Conservation (phyloP, 2,888 invertebrate species). For the Drosophila quasianomalipes region DNA sequence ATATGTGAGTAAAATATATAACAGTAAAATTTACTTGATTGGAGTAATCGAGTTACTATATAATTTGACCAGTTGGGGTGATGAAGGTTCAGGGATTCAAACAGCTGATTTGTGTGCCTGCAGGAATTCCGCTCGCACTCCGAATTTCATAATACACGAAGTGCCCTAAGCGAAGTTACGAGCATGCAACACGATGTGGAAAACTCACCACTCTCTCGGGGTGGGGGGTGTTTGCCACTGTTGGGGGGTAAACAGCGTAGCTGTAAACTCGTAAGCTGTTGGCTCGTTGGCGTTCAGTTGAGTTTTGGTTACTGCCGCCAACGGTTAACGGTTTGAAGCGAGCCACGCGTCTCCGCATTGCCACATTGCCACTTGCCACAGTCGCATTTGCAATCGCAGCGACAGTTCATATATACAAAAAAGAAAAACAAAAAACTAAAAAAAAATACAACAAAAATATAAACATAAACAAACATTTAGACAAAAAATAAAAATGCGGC, state of each 20-base stretch:
- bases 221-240: not conserved
- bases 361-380: constrained; percentile 40
- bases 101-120: constrained; percentile 66
- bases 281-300: constrained; percentile 74
- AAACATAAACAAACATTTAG: constrained; percentile 47
- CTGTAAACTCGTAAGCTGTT: constrained; percentile 60
- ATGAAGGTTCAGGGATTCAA: constrained; percentile 3
- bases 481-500: constrained; percentile 29
- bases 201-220: constrained; percentile 65
- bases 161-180: constrained; percentile 14
- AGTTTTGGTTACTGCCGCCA: constrained; percentile 83
- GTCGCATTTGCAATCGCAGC: constrained; percentile 26
- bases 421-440: constrained; percentile 19
- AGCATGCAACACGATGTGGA: constrained; percentile 5
- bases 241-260: constrained; percentile 41
- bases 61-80: not conserved
- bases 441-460: not conserved
- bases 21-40: not conserved
- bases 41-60: not conserved
- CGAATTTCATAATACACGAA: constrained; percentile 62
- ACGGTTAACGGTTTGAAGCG: constrained; percentile 65
- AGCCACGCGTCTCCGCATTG: constrained; percentile 48
- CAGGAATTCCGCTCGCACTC: constrained; percentile 64
- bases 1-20: too few species aligned
- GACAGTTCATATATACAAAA: constrained; percentile 28